These are phyloP conservation scores for Gobio gobio DNA, from an alignment of 2,113 vertebrate species.

Conservation along the genomic window DNA sequence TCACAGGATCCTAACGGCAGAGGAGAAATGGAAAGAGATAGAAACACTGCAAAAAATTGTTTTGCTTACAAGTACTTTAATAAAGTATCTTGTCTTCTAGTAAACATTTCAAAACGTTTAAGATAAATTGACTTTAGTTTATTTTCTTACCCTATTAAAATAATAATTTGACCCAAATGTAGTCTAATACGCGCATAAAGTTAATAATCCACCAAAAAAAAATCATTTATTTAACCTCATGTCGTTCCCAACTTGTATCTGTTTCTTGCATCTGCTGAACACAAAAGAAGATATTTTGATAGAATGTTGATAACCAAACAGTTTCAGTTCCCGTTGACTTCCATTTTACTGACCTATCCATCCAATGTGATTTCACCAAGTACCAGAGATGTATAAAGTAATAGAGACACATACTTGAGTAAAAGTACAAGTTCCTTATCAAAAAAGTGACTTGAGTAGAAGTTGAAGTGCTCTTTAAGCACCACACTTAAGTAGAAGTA, in stretches of 20 bases:
- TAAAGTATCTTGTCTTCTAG: background rate
- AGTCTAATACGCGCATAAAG: background rate
- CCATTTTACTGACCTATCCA: background rate
- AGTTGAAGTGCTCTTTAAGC: too few species aligned
- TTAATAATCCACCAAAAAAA: background rate
- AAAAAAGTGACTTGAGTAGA: too few species aligned
- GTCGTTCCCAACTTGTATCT: too few species aligned
- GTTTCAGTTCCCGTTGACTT: background rate
- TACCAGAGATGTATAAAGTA: too few species aligned
- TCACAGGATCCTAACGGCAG: background rate
- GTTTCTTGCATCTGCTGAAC: too few species aligned
- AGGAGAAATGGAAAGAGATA: background rate
- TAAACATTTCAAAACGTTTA: background rate
- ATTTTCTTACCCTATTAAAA: background rate
- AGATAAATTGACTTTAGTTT: background rate
- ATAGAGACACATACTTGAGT: too few species aligned
- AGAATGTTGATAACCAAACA: background rate
- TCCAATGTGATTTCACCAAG: background rate
- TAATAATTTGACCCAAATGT: background rate
- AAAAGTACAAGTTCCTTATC: too few species aligned
- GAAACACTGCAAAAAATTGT: background rate
- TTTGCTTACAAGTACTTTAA: background rate
- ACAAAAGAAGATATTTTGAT: background rate
- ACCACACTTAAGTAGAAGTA: too few species aligned
- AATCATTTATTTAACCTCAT: background rate